Conservation (phyloP, 23 tunicate genomes). For the Corella eumyota region DNA sequence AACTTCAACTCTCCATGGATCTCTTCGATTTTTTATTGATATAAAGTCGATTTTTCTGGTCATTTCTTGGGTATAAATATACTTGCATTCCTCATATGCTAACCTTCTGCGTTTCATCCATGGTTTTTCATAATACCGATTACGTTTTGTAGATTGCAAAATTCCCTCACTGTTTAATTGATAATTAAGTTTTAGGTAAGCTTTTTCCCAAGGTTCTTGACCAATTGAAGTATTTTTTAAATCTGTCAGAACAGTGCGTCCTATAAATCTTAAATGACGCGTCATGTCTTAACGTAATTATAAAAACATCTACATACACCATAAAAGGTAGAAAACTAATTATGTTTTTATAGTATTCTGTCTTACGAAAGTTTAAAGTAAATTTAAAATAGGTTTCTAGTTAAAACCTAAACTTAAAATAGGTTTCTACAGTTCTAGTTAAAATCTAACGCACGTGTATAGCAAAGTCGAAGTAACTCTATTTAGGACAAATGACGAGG, state of each 20-base stretch:
- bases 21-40: constrained; percentile 15
- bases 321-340: too few species aligned
- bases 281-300: constrained; percentile 26
- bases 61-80: constrained; percentile 56
- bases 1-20: constrained; percentile 91
- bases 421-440: too few species aligned
- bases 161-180: constrained; percentile 15
- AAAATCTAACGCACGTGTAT: too few species aligned
- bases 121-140: constrained; percentile 68
- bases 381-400: too few species aligned
- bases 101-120: constrained; percentile 66
- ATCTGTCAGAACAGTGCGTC: constrained; percentile 26
- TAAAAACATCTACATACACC: too few species aligned
- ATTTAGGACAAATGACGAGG: too few species aligned
- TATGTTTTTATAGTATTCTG: too few species aligned
- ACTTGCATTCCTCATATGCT: constrained; percentile 41
- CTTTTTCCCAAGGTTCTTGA: constrained; percentile 7
- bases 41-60: constrained; percentile 43
- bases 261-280: constrained; percentile 33
- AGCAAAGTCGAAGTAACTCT: too few species aligned
- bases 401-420: too few species aligned
- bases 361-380: too few species aligned
- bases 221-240: neutral
- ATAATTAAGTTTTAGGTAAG: constrained; percentile 8
- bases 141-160: constrained; percentile 42